These are phyloP conservation scores for Manis crassicaudata DNA, from an alignment of 2,797 vertebrate species.

Conservation along the genomic window DNA sequence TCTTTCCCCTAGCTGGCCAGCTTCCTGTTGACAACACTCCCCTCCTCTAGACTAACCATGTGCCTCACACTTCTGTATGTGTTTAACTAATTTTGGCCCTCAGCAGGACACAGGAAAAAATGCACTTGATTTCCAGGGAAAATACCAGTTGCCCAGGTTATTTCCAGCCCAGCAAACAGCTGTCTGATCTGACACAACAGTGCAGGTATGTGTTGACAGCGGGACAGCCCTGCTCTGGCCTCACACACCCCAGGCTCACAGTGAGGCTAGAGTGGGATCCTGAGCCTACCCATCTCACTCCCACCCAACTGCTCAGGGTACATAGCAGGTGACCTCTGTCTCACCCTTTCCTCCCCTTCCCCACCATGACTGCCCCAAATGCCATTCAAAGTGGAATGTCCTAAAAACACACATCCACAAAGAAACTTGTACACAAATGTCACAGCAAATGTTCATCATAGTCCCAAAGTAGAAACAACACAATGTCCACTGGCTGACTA, in stretches of 20 bases:
- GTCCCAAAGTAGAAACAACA: background rate
- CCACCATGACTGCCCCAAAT: background rate
- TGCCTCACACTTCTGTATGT: background rate
- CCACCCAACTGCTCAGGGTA: background rate
- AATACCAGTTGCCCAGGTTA: constrained; percentile 28
- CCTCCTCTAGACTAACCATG: background rate
- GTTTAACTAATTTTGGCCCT: constrained; percentile 56
- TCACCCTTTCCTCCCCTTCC: background rate
- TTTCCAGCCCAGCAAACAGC: background rate
- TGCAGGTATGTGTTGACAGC: rapidly evolving
- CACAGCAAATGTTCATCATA: background rate
- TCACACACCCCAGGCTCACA: background rate
- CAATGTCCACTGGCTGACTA: background rate
- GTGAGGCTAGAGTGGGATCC: background rate
- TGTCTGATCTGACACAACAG: background rate
- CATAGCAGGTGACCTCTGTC: background rate
- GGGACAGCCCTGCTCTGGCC: background rate
- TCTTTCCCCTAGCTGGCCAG: background rate
- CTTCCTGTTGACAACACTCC: constrained; percentile 69
- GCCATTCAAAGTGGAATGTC: background rate
- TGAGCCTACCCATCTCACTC: background rate
- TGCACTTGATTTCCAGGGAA: constrained; percentile 60
- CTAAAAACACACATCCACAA: background rate
- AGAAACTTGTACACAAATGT: background rate
- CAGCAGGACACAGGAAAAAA: constrained; percentile 24